Base-by-base conservation (phyloP, 1,140 invertebrate species). In the Latrodectus geometricus region DNA sequence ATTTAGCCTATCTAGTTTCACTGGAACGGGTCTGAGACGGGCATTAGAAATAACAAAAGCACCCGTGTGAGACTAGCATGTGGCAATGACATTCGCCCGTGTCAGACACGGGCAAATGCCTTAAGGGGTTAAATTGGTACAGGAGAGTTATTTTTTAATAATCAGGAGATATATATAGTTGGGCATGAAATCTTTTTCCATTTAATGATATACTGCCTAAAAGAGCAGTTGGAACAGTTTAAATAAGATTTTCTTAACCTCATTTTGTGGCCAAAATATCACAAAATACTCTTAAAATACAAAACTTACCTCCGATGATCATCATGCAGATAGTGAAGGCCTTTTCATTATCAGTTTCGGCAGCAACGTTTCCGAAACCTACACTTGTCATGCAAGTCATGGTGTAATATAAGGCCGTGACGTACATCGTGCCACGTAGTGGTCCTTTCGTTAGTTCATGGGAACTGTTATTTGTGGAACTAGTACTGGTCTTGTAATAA, bases 361-460 rank as follows among this genome's bases (percentile, higher is more conserved):
- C 97, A 83, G 98, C 97, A 86, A 99, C 98, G 93, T 99, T 99
- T 87, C 99, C 99, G 92, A 99, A 99, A 87, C 99, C 98, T 88
- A 99, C 98, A 90, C 97, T 99, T 74, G 98, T 99, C 98, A 99
- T 99, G 92, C 98, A 99, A 87, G 98, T 99, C 96, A 99, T 98
- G 73, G 98, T 99, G 93, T 99, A 99, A 92, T 99, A 88, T 9
- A 93, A 90, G 3, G 93, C 90, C 9, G 91, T 93, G 35, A 92
- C 88, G 87, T 92, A 94, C 87, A 89, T 89, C 9, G 88, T 88
- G 91, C 96, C 96, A 90, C 96, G 93, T 69, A 95, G 95, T 66
- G 97, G 97, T 54, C 97, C 97, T 90, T 96, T 96, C 17, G 96
- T 94, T 70, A 98, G 93, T 91, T 97, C 96, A 88, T 94, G 95